Conservation (phyloP, 2,113 vertebrate species). For the Lampris incognitus region DNA sequence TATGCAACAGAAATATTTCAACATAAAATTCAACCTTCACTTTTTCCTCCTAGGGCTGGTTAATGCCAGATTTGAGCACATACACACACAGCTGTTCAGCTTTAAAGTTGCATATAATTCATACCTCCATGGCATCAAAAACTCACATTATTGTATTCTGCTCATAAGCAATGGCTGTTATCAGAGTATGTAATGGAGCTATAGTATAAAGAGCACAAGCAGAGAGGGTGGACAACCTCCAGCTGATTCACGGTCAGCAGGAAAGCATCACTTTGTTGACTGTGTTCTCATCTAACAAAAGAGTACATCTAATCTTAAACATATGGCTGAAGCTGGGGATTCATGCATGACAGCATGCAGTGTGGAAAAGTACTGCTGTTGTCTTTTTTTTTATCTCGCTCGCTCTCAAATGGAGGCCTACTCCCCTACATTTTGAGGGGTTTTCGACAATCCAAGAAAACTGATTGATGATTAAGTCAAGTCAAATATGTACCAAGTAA, state of each 20-base stretch:
- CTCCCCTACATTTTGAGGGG: conserved; percentile 30
- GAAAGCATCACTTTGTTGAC: conserved; percentile 68
- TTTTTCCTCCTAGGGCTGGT: not conserved
- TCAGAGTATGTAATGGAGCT: conserved; percentile 34
- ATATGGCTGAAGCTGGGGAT: conserved; percentile 63
- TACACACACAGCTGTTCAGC: not conserved
- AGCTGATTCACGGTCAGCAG: conserved; percentile 65
- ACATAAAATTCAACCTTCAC: not conserved
- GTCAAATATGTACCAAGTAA: not conserved
- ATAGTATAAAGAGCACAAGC: conserved; percentile 28
- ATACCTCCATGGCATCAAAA: not conserved
- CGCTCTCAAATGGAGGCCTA: conserved; percentile 31
- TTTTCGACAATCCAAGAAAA: not conserved
- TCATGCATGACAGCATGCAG: conserved; percentile 62
- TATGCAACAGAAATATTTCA: not conserved
- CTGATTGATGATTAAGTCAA: not conserved
- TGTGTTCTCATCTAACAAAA: conserved; percentile 66
- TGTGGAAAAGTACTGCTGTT: conserved; percentile 63
- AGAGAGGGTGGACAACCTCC: conserved; percentile 49
- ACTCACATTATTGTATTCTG: conserved; percentile 18
- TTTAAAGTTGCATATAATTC: not conserved
- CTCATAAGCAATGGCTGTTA: conserved; percentile 12
- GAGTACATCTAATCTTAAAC: conserved; percentile 80
- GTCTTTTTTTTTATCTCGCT: conserved; percentile 29
- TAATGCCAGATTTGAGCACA: not conserved